A percentile compares a stretch with the other conserved stretches of the same genome.
Conservation (phyloP, 2,888 invertebrate genomes). For the Drosophila niveifrons region DNA sequence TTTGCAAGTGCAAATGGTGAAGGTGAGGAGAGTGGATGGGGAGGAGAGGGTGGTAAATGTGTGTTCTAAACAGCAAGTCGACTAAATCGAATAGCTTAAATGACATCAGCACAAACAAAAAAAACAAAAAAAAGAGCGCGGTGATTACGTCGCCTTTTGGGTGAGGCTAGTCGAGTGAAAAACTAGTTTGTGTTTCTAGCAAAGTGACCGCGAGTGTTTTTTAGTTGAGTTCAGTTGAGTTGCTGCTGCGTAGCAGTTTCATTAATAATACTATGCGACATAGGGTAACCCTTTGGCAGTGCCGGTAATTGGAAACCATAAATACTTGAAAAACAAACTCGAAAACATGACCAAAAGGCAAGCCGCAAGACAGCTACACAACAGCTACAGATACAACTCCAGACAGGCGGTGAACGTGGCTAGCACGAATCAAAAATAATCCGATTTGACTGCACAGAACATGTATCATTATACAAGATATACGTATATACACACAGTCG, state of each 20-base stretch:
- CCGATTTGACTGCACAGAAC: slow-evolving; percentile 61
- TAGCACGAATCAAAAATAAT: slow-evolving; percentile 69
- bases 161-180: slow-evolving; percentile 36
- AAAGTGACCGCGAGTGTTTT: slow-evolving; percentile 2
- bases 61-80: background rate
- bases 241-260: slow-evolving; percentile 1
- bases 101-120: slow-evolving; percentile 43
- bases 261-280: slow-evolving; percentile 28
- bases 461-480: slow-evolving; percentile 3
- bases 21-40: background rate
- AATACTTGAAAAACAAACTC: slow-evolving; percentile 58
- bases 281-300: slow-evolving; percentile 8
- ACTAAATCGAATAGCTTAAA: slow-evolving; percentile 42
- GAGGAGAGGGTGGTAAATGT: background rate
- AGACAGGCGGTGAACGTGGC: slow-evolving; percentile 47
- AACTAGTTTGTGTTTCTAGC: slow-evolving; percentile 16
- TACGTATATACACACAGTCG: background rate
- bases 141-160: slow-evolving; percentile 56
- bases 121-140: background rate
- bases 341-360: slow-evolving; percentile 50
- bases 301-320: slow-evolving; percentile 70
- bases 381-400: slow-evolving; percentile 12
- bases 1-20: slow-evolving; percentile 32
- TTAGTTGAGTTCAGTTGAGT: background rate
- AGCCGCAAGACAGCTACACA: slow-evolving; percentile 17